A percentile compares a stretch with the other conserved stretches of the same genome.
Evolutionary conservation across 2,888 invertebrate genomes (phyloP).

Genomic region (Amphipyra tragopoginis): DNA sequence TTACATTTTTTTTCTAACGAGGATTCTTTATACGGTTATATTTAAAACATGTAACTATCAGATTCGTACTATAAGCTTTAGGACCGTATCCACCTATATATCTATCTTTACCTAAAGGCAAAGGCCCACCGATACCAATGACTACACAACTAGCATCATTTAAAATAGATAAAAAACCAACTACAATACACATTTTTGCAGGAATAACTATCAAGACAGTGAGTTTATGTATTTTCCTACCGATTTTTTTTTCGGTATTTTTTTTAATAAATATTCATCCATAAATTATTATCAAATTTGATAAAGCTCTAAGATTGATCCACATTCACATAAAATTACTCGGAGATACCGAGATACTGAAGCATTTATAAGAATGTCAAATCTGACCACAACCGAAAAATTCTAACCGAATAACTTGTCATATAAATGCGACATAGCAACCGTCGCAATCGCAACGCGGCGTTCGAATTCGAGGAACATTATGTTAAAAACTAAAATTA

Average conservation of each 20-base stretch:
- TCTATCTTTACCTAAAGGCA: constrained; percentile 75
- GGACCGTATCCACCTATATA: constrained; percentile 77
- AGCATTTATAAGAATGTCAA: constrained; percentile 57
- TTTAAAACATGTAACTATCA: constrained; percentile 78
- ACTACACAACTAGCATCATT: constrained; percentile 86
- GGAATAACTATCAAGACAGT: constrained; percentile 83
- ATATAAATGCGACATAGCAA: constrained; percentile 52
- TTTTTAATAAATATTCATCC: constrained; percentile 83
- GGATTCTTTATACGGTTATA: constrained; percentile 76
- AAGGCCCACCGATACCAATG: constrained; percentile 64
- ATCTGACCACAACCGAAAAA: constrained; percentile 45
- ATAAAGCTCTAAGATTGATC: constrained; percentile 90
- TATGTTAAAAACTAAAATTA: constrained; percentile 55
- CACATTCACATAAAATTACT: constrained; percentile 85
- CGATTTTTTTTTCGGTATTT: constrained; percentile 66
- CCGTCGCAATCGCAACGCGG: constrained; percentile 38
- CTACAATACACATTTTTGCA: constrained; percentile 80
- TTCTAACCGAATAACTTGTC: constrained; percentile 31
- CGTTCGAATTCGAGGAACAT: constrained; percentile 63
- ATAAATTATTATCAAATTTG: constrained; percentile 90
- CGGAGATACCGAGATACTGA: constrained; percentile 61
- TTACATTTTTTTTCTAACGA: constrained; percentile 79
- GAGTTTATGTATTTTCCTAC: constrained; percentile 75
- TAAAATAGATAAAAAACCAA: constrained; percentile 84
- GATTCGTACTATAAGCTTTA: constrained; percentile 85